These are phyloP conservation scores for Thaleichthys pacificus DNA, from an alignment of 2,797 vertebrate species.

Conservation along the genomic window DNA sequence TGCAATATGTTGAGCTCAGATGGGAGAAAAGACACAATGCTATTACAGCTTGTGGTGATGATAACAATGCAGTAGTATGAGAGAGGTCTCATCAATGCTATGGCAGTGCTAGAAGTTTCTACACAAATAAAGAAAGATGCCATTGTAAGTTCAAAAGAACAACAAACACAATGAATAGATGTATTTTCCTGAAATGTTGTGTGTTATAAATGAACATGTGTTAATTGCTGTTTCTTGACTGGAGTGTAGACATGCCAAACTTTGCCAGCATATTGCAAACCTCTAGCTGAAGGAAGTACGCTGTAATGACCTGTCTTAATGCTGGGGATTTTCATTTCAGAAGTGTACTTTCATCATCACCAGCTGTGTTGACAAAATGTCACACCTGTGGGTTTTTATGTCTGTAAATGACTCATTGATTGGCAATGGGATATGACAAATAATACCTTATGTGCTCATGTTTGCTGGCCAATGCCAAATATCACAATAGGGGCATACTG, in stretches of 20 bases:
- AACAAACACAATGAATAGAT: background rate
- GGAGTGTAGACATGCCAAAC: background rate
- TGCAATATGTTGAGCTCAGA: too few species aligned
- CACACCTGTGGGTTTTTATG: background rate
- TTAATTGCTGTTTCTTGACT: background rate
- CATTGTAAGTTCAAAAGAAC: too few species aligned
- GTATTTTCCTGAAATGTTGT: too few species aligned
- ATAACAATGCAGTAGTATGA: too few species aligned
- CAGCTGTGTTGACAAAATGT: background rate
- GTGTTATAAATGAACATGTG: too few species aligned
- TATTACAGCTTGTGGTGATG: too few species aligned
- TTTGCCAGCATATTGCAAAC: background rate
- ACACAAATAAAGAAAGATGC: too few species aligned
- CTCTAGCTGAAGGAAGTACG: background rate
- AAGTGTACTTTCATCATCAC: background rate
- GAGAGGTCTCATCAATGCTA: too few species aligned
- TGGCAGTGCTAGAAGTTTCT: too few species aligned
- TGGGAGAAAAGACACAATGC: too few species aligned
- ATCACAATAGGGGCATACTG: background rate
- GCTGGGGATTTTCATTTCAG: too few species aligned
- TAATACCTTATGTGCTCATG: slow-evolving; percentile 21
- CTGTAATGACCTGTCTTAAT: background rate
- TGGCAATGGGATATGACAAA: slow-evolving; percentile 7
- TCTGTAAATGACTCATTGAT: background rate
- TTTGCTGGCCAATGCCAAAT: background rate